phyloP scores from a whole-genome alignment of 2,797 vertebrate species.

The Notamacropus eugenii region DNA sequence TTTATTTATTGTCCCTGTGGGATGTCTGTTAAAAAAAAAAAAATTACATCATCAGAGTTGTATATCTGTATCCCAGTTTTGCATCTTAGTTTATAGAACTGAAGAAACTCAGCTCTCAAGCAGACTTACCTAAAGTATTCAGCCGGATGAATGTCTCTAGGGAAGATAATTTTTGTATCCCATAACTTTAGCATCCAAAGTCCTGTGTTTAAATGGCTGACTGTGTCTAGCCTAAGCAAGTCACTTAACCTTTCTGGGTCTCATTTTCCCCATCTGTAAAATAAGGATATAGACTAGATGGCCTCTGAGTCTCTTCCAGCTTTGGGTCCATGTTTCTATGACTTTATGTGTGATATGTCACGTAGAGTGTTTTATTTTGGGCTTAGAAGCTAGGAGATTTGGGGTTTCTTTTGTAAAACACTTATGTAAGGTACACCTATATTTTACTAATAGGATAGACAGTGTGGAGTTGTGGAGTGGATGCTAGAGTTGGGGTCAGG shows the following conservation, averaged over 20 bases:
- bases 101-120: neutral
- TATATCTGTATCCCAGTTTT: neutral
- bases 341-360: neutral
- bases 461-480: neutral
- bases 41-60: neutral
- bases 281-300: neutral
- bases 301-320: neutral
- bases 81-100: neutral
- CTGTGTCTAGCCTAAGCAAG: neutral
- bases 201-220: slow-evolving; percentile 14
- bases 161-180: slow-evolving; percentile 6
- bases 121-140: slow-evolving; percentile 1
- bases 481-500: neutral
- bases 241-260: slow-evolving; percentile 25
- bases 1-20: neutral
- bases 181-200: neutral
- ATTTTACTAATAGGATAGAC: neutral
- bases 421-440: neutral
- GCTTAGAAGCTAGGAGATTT: neutral
- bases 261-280: slow-evolving; percentile 7
- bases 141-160: neutral
- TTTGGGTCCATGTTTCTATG: neutral
- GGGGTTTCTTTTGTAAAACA: neutral
- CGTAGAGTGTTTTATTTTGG: neutral
- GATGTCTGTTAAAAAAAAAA: neutral